A percentile compares a stretch with the other conserved stretches of the same genome.
These are phyloP conservation scores for Alloscopus bannaensis DNA, from an alignment of 2,888 invertebrate genomes.

Conservation along the genomic window DNA sequence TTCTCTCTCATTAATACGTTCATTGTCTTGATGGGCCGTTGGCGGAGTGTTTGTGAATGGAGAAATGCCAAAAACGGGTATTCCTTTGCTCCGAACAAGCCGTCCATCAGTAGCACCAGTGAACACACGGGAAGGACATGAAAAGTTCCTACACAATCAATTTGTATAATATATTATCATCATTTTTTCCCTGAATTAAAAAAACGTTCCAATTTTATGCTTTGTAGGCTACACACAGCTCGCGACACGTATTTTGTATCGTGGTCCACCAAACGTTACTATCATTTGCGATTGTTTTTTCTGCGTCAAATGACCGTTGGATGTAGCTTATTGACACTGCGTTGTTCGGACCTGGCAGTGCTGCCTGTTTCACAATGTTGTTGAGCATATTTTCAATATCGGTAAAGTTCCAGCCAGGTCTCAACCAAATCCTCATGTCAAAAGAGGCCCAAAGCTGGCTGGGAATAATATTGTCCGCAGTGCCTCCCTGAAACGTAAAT, in stretches of 20 bases:
- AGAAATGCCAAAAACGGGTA: conserved; percentile 58
- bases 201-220: too few relatives aligned
- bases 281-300: conserved; percentile 80
- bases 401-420: conserved; percentile 74
- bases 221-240: too few relatives aligned
- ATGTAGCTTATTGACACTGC: conserved; percentile 82
- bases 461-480: conserved; percentile 94
- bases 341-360: conserved; percentile 72
- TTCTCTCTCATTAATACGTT: conserved; percentile 51
- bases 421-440: conserved; percentile 83
- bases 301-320: conserved; percentile 80
- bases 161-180: neutral
- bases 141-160: conserved; percentile 14
- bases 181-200: neutral
- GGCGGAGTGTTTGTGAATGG: conserved; percentile 43
- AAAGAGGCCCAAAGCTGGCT: conserved; percentile 85
- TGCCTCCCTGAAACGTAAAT: conserved; percentile 82
- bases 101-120: conserved; percentile 5
- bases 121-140: conserved; percentile 20
- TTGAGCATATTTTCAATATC: conserved; percentile 78
- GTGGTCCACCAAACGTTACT: conserved; percentile 84
- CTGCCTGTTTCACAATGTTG: conserved; percentile 75
- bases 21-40: conserved; percentile 55
- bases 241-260: conserved; percentile 78
- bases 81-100: conserved; percentile 79